Evolutionary conservation across 2,113 vertebrate species (phyloP).

Genomic region (Pterophyllum scalare): DNA sequence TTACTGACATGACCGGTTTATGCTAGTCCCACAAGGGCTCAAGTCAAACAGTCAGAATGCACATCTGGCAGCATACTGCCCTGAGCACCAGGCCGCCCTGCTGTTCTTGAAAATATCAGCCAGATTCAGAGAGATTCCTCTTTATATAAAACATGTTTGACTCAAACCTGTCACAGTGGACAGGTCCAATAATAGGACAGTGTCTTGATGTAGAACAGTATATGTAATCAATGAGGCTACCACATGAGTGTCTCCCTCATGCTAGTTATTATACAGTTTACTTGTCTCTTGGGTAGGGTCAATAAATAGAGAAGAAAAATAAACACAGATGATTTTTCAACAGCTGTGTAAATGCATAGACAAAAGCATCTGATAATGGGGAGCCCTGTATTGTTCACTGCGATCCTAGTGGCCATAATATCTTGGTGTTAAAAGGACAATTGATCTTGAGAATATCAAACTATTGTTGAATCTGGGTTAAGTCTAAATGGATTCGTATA

Average conservation of each 20-base stretch:
- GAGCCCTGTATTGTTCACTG: background rate
- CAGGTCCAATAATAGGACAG: background rate
- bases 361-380: background rate
- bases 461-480: background rate
- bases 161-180: slow-evolving; percentile 8
- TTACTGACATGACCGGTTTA: slow-evolving; percentile 32
- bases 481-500: background rate
- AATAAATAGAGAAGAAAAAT: background rate
- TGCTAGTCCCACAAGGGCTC: slow-evolving; percentile 53
- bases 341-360: background rate
- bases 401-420: background rate
- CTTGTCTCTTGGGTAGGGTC: background rate
- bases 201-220: background rate
- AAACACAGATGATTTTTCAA: background rate
- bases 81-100: slow-evolving; percentile 10
- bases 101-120: slow-evolving; percentile 17
- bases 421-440: background rate
- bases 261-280: background rate
- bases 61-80: slow-evolving; percentile 47
- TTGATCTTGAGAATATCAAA: background rate
- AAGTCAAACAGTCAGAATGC: slow-evolving; percentile 43
- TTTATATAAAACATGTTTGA: slow-evolving; percentile 15
- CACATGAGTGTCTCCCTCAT: background rate
- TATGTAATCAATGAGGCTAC: background rate
- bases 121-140: slow-evolving; percentile 5